phyloP scores from a whole-genome alignment of 2,113 vertebrate species.

The Setophaga coronata region DNA sequence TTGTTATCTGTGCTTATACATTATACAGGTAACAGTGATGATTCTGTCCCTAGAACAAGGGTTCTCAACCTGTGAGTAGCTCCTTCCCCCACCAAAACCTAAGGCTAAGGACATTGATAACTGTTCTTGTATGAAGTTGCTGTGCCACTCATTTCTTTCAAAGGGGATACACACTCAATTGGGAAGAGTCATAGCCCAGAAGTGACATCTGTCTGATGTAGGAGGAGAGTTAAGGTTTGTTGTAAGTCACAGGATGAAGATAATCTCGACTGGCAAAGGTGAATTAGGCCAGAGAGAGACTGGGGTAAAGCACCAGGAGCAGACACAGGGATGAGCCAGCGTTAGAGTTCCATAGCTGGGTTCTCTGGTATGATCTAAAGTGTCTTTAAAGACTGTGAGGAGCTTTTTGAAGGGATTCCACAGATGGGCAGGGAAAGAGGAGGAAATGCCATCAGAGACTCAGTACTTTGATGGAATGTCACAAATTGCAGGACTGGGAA shows the following conservation, averaged over 20 bases:
- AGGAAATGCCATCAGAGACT: background rate
- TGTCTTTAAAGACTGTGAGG: background rate
- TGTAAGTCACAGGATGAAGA: background rate
- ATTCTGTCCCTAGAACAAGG: constrained; percentile 17
- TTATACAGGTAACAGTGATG: background rate
- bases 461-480: background rate
- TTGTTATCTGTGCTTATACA: background rate
- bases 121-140: background rate
- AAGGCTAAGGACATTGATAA: background rate
- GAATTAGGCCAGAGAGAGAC: background rate
- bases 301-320: background rate
- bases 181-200: background rate
- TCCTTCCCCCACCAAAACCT: background rate
- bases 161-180: background rate
- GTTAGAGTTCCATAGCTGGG: background rate
- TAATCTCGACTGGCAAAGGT: background rate
- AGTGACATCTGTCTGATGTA: background rate
- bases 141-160: background rate
- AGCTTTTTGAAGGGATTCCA: background rate
- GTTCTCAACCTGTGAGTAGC: constrained; percentile 48
- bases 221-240: background rate
- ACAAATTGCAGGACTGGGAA: background rate
- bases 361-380: background rate
- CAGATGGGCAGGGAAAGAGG: background rate
- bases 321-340: background rate